These are phyloP conservation scores for Anguilla rostrata DNA, from an alignment of 2,113 vertebrate genomes.

Conservation along the genomic window DNA sequence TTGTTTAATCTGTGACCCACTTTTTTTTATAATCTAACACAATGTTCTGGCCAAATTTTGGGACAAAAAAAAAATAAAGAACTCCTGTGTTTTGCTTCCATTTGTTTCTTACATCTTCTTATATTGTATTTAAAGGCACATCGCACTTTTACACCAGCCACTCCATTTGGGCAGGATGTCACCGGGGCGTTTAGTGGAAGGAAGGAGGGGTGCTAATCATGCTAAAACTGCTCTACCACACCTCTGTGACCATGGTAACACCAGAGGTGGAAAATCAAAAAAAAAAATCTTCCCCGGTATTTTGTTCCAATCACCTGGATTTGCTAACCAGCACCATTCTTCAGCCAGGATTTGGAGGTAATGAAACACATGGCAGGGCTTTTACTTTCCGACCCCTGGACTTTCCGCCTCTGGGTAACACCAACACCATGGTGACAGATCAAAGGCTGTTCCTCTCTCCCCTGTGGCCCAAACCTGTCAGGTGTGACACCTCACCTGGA, in stretches of 20 bases:
- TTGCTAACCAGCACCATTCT: too few relatives aligned
- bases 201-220: not conserved
- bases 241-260: not conserved
- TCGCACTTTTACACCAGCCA: too few relatives aligned
- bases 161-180: slow-evolving; percentile 8
- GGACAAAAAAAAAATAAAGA: too few relatives aligned
- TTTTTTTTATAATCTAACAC: not conserved
- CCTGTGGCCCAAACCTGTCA: not conserved
- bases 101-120: not conserved
- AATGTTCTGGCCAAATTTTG: not conserved
- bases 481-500: not conserved
- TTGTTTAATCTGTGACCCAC: not conserved
- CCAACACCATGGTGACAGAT: not conserved
- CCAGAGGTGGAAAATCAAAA: too few relatives aligned
- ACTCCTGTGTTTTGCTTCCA: not conserved
- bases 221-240: not conserved
- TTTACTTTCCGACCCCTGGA: too few relatives aligned
- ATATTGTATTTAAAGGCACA: too few relatives aligned
- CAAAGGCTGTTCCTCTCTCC: not conserved
- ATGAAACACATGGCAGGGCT: too few relatives aligned
- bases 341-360: too few relatives aligned
- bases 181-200: not conserved
- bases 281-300: too few relatives aligned
- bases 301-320: too few relatives aligned
- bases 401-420: not conserved